Conservation (phyloP, 2,113 vertebrate genomes). For the Pogona vitticeps region DNA sequence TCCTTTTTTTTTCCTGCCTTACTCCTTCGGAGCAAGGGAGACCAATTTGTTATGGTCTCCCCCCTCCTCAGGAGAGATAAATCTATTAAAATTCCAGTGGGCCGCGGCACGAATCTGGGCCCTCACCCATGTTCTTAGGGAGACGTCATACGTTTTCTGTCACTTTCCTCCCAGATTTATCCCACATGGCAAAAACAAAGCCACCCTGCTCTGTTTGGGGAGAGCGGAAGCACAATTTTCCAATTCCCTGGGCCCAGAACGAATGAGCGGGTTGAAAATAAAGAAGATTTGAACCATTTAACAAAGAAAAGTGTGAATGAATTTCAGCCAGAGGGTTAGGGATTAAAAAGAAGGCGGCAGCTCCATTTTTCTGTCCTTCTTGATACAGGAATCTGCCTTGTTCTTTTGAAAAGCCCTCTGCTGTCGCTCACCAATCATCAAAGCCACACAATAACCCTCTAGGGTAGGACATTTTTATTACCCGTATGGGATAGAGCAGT, state of each 20-base stretch:
- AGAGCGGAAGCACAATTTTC: background rate
- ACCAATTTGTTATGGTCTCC: background rate
- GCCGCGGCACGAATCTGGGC: background rate
- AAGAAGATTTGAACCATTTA: background rate
- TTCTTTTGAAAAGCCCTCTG: background rate
- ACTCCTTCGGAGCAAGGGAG: background rate
- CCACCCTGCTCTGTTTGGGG: background rate
- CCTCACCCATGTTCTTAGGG: background rate
- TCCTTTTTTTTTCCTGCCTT: background rate
- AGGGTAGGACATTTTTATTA: background rate
- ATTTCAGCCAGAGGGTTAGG: background rate
- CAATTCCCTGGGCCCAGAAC: background rate
- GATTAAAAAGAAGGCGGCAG: no score
- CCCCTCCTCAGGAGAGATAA: slow-evolving; percentile 14
- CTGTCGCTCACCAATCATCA: background rate
- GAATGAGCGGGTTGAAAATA: background rate
- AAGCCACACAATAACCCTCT: background rate
- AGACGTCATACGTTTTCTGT: background rate
- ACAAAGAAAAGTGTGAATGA: background rate
- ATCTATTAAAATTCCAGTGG: background rate
- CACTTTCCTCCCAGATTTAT: background rate
- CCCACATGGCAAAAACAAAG: background rate
- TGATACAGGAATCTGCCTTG: no score
- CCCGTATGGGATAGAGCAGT: no score
- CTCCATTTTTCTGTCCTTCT: background rate